Percentiles rank a stretch among this genome's conserved stretches.
Evolutionary conservation across 2,797 vertebrate species (phyloP).

Genomic region (Siniperca obscura): DNA sequence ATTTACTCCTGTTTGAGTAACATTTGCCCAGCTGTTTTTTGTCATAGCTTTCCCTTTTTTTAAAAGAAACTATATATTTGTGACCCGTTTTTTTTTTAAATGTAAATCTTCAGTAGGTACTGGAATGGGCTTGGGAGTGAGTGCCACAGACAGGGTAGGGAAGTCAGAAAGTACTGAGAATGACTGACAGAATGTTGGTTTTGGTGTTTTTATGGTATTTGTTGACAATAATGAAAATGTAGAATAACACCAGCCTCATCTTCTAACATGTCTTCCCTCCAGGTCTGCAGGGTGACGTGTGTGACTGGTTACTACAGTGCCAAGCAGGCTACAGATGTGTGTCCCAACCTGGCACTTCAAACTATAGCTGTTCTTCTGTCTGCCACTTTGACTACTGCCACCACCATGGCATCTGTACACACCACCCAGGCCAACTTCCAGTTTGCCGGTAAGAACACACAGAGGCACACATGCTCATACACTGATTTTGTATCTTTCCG

Average conservation of each 20-base stretch:
- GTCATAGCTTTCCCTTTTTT: neutral
- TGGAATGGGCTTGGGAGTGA: neutral
- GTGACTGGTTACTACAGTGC: constrained; percentile 86
- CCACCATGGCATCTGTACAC: constrained; percentile 91
- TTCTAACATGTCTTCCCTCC: constrained; percentile 6
- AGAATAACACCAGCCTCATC: neutral
- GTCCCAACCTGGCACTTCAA: constrained; percentile 47
- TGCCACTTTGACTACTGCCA: constrained; percentile 88
- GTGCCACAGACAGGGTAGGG: neutral
- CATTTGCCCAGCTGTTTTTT: neutral
- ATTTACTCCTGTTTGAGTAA: neutral
- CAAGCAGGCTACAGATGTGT: constrained; percentile 85
- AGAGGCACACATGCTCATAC: neutral
- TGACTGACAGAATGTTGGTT: neutral
- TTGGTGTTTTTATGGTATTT: neutral
- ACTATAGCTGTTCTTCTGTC: constrained; percentile 87
- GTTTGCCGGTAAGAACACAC: constrained; percentile 86
- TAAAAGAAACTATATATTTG: neutral
- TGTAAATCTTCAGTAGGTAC: neutral
- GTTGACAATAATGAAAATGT: neutral
- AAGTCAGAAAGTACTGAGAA: neutral
- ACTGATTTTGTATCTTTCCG: neutral
- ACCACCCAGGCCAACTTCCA: constrained; percentile 81
- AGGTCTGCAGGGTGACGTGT: constrained; percentile 84
- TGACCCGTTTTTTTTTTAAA: neutral